Percentiles rank a stretch among this genome's conserved stretches.
phyloP scores from a whole-genome alignment of 2,888 invertebrate genomes.

The Neoaliturus tenellus region DNA sequence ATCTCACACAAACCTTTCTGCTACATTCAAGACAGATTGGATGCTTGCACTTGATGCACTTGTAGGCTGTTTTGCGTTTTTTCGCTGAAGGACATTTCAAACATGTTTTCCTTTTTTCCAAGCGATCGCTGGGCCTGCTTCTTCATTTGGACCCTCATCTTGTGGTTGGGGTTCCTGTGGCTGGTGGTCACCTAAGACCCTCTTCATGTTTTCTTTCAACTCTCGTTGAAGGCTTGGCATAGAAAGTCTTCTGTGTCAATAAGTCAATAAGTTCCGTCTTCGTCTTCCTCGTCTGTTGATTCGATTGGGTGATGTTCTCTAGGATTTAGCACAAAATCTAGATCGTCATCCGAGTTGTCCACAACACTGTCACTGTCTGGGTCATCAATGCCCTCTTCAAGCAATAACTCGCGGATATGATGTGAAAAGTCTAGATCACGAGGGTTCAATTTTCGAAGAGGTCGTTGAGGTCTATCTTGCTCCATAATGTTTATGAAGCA shows the following conservation, averaged over 20 bases:
- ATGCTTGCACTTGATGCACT: no score
- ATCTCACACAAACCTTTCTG: background rate
- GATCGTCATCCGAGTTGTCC: slow-evolving; percentile 40
- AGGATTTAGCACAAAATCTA: background rate
- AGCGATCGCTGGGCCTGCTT: slow-evolving; percentile 5
- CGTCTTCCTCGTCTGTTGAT: slow-evolving; percentile 7
- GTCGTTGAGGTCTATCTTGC: background rate
- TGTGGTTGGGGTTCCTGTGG: slow-evolving; percentile 6
- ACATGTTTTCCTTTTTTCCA: slow-evolving; percentile 40
- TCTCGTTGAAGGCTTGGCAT: slow-evolving; percentile 9
- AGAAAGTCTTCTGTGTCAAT: slow-evolving; percentile 32
- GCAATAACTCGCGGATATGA: background rate
- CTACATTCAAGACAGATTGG: slow-evolving; percentile 30
- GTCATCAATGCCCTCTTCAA: slow-evolving; percentile 22
- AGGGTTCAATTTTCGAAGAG: slow-evolving; percentile 11
- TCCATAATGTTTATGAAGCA: slow-evolving; percentile 2
- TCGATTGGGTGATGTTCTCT: background rate
- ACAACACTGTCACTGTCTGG: slow-evolving; percentile 27
- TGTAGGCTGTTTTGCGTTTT: slow-evolving; percentile 26
- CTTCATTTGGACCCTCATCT: background rate
- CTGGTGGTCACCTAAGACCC: slow-evolving; percentile 2
- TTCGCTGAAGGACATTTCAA: slow-evolving; percentile 20
- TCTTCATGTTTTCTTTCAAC: slow-evolving; percentile 18
- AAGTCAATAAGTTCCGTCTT: slow-evolving; percentile 3
- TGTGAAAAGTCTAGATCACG: background rate